Conservation (phyloP, 2,113 vertebrate genomes). For the Hippocampus abdominalis region DNA sequence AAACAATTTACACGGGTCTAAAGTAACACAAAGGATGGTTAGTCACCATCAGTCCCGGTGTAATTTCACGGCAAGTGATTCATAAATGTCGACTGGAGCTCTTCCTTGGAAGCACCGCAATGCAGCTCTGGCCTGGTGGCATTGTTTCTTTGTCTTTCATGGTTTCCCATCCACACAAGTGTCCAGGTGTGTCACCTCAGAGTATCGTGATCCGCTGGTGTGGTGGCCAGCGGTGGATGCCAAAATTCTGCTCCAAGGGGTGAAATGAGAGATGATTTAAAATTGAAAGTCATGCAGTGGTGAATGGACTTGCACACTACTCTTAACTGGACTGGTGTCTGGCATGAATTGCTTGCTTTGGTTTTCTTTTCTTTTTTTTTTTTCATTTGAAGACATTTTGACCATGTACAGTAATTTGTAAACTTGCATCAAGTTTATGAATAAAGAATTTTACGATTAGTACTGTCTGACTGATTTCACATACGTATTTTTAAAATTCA, state of each 20-base stretch:
- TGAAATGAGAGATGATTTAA: conserved; percentile 6
- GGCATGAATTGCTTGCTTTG: conserved; percentile 39
- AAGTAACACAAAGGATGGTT: not conserved
- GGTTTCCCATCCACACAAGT: not conserved
- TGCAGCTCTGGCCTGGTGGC: not conserved
- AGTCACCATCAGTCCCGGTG: not conserved
- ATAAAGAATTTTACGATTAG: conserved; percentile 78
- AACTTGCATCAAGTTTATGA: conserved; percentile 85
- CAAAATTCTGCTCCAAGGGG: conserved; percentile 29
- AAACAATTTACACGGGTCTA: no score
- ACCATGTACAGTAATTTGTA: conserved; percentile 82
- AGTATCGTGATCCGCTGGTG: conserved; percentile 5
- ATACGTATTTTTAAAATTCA: not conserved
- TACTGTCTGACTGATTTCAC: not conserved
- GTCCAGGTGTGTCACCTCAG: not conserved
- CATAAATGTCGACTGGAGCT: not conserved
- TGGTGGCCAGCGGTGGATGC: conserved; percentile 25
- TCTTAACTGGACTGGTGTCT: conserved; percentile 53
- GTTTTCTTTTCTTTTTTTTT: conserved; percentile 38
- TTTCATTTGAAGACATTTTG: conserved; percentile 71
- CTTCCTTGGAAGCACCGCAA: not conserved
- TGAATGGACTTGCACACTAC: conserved; percentile 46
- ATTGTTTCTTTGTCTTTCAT: not conserved
- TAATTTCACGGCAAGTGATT: not conserved
- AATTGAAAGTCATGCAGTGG: conserved; percentile 31